A percentile compares a stretch with the other conserved stretches of the same genome.
Conservation (phyloP, 2,113 vertebrate genomes). For the Copsychus sechellarum region DNA sequence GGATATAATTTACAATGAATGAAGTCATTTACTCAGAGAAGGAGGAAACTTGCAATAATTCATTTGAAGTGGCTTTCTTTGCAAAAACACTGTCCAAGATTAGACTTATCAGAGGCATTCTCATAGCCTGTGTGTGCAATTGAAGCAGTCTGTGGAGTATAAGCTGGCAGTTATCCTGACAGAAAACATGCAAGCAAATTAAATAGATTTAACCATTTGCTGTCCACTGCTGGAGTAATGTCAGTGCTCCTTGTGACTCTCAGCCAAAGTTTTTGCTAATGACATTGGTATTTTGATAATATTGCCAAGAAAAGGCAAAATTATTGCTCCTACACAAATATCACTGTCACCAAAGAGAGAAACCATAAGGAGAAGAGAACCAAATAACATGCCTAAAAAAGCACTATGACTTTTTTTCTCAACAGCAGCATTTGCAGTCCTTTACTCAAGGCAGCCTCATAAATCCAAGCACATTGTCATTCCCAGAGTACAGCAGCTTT, state of each 20-base stretch:
- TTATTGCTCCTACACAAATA: neutral
- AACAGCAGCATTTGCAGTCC: neutral
- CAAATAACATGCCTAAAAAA: neutral
- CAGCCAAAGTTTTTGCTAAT: neutral
- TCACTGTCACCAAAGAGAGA: neutral
- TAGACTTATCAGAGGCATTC: conserved; percentile 42
- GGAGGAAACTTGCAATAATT: conserved; percentile 13
- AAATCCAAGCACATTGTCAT: neutral
- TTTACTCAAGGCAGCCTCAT: neutral
- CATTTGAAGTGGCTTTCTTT: conserved; percentile 22
- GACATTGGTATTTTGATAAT: neutral
- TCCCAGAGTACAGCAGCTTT: neutral
- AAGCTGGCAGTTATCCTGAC: conserved; percentile 1
- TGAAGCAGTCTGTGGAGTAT: neutral
- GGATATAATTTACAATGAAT: neutral
- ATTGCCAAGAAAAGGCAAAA: neutral
- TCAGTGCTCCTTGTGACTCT: neutral
- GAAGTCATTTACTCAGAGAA: neutral
- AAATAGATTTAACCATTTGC: neutral
- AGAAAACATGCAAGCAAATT: neutral
- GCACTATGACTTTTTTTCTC: neutral
- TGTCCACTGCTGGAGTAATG: neutral
- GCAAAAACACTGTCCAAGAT: conserved; percentile 25
- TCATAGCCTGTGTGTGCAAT: neutral
- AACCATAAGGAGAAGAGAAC: neutral